A percentile compares a stretch with the other conserved stretches of the same genome.
These are phyloP conservation scores for Ceryle rudis DNA, from an alignment of 2,797 vertebrate genomes.

Conservation along the genomic window DNA sequence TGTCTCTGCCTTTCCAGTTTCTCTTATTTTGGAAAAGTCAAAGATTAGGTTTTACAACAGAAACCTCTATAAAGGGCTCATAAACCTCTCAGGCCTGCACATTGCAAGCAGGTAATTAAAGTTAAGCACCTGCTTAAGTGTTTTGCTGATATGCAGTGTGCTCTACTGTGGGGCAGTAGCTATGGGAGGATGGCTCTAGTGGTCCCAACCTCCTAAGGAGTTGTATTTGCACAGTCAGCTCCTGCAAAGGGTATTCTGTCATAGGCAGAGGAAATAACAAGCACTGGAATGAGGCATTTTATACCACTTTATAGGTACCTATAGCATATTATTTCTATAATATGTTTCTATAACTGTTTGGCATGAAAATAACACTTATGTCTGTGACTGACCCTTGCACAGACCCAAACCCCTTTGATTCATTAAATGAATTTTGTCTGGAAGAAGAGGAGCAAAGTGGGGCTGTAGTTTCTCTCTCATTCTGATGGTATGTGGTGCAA, in stretches of 20 bases:
- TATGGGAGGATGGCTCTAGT: background rate
- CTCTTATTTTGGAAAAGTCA: background rate
- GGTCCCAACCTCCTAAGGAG: background rate
- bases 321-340: rapidly evolving
- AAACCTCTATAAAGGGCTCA: background rate
- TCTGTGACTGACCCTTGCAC: background rate
- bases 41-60: conserved; percentile 40
- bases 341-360: rapidly evolving
- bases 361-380: rapidly evolving
- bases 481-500: background rate
- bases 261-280: rapidly evolving
- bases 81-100: conserved; percentile 30
- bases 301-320: rapidly evolving
- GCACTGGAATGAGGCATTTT: background rate
- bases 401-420: background rate
- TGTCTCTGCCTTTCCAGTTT: background rate
- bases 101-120: conserved; percentile 32
- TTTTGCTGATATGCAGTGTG: background rate
- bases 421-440: background rate
- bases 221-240: rapidly evolving
- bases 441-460: background rate
- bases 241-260: rapidly evolving
- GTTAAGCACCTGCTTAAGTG: background rate
- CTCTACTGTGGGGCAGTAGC: background rate
- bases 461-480: background rate